Base-by-base conservation (phyloP, 2,888 invertebrate species). In the Hermaeophaga mercurialis region DNA sequence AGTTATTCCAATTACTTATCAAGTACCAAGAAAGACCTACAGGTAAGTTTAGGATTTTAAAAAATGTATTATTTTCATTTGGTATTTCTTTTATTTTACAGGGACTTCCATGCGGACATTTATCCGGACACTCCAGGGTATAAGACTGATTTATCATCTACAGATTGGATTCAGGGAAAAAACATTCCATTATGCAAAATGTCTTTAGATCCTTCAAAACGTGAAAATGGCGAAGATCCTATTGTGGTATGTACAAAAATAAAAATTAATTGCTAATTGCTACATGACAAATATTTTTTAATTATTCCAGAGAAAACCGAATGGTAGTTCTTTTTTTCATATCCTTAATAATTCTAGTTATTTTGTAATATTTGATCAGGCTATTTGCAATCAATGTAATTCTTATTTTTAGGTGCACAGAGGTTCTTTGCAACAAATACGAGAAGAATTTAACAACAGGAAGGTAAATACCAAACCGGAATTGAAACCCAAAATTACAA, bases 101-200 rank as follows among this genome's bases (percentile, higher is more conserved):
- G 94, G 69, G 96, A 97, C 67, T 97, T 94, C 76, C 96, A 97
- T 79, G 88, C 89, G 2, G 97, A 97, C 77, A 79, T 97, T 57
- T 97, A 91, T 80, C 96, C 96, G 0, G 94, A 94, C 55, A 97
- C 96, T 0, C 80, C 85, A 26, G 92, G 94, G 39, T 86, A 84
- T 43, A 84, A 88, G 62, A 90, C 95, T 3, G 88, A 90, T 66
- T 81, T 94, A 69, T 86, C 85, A 56, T 89, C 91, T 6, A 81
- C 85, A 7, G 87, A 90, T 74, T 97, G 96, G 96, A 81, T 91
- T 55, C 83, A 84, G 62, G 90, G 91, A 28, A 82, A 82, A 46
- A 89, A 93, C 75, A 81, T 84, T 49, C 81, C 87, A n/a, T 85
- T 93, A 57, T 85, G 87, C 53, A 91, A 86, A 80, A 90, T 94